phyloP scores from a whole-genome alignment of 2,888 invertebrate species.

The Tetropium fuscum region DNA sequence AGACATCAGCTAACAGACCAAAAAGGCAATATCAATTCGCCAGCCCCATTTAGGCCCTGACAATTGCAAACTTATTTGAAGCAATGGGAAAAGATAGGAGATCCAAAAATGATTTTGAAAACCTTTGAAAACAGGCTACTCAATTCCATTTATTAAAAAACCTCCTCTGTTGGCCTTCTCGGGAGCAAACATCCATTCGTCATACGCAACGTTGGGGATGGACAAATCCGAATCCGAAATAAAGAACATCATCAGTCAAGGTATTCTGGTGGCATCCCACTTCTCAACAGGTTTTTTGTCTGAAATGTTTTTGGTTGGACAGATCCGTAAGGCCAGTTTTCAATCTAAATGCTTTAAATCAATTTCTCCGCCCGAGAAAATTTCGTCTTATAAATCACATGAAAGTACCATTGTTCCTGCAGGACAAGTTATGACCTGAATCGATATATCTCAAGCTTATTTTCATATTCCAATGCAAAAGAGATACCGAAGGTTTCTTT shows the following conservation, averaged over 20 bases:
- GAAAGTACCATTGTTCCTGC: conserved; percentile 28
- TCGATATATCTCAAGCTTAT: conserved; percentile 2
- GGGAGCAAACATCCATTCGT: neutral
- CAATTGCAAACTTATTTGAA: conserved; percentile 11
- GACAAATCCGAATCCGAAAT: conserved; percentile 27
- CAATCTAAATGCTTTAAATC: conserved; percentile 32
- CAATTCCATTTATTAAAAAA: conserved; percentile 30
- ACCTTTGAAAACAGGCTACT: conserved; percentile 31
- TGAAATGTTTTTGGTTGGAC: conserved; percentile 33
- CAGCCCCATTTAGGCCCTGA: conserved; percentile 20
- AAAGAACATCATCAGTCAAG: conserved; percentile 17
- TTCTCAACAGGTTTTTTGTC: conserved; percentile 22
- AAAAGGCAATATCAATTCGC: conserved; percentile 13
- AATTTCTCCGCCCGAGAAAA: conserved; percentile 27
- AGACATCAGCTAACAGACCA: neutral
- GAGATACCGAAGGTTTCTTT: neutral
- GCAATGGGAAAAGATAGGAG: conserved; percentile 27
- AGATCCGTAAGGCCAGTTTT: conserved; percentile 29
- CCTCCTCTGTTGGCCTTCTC: conserved; percentile 21
- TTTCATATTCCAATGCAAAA: conserved; percentile 1
- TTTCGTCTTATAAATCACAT: conserved; percentile 32
- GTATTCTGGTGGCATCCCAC: conserved; percentile 12
- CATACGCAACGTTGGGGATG: conserved; percentile 13
- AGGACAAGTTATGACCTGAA: conserved; percentile 8
- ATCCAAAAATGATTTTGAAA: conserved; percentile 26